Conservation (phyloP, 2,888 invertebrate genomes). For the Eurytoma adleriae region DNA sequence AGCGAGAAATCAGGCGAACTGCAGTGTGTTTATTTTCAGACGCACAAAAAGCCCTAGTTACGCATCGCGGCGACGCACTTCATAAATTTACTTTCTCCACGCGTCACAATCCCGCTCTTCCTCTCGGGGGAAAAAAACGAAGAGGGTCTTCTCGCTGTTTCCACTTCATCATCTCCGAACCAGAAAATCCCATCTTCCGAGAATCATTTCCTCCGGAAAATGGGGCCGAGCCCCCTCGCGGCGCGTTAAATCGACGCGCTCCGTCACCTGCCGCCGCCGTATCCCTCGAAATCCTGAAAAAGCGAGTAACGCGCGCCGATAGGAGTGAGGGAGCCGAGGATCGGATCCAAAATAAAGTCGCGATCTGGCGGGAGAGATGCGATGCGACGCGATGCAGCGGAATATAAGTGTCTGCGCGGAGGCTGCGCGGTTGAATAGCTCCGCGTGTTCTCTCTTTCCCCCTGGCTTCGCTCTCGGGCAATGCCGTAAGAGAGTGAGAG, state of each 20-base stretch:
- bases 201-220: neutral
- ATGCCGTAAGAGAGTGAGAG: neutral
- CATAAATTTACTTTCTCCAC: neutral
- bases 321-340: neutral
- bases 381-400: neutral
- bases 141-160: neutral
- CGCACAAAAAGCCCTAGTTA: neutral
- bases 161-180: neutral
- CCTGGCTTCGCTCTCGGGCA: neutral
- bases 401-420: neutral
- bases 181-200: slow-evolving; percentile 1
- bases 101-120: neutral
- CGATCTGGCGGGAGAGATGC: neutral
- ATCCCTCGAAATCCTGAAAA: neutral
- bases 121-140: neutral
- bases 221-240: neutral
- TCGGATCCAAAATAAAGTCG: neutral
- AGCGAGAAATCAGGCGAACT: neutral
- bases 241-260: neutral
- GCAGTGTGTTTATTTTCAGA: slow-evolving; percentile 1
- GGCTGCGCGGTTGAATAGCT: slow-evolving; percentile 5
- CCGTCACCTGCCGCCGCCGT: neutral
- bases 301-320: neutral
- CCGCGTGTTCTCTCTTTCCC: neutral
- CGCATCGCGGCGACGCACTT: neutral